These are phyloP conservation scores for Acanthurus lineatus DNA, from an alignment of 2,797 vertebrate genomes.

Conservation along the genomic window DNA sequence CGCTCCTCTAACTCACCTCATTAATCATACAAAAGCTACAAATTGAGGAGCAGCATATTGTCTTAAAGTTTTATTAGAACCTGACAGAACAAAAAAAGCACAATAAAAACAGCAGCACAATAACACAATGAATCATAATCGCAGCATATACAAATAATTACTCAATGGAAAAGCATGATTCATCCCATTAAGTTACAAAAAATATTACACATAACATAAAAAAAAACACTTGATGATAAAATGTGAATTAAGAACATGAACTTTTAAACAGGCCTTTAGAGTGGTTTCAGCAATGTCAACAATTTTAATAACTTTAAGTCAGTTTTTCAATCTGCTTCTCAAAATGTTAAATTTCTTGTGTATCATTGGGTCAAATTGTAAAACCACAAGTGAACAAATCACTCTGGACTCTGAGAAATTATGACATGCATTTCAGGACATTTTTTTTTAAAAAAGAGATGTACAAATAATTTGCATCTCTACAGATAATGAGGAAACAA, in stretches of 20 bases:
- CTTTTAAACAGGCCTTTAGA: neutral
- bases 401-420: no score
- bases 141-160: neutral
- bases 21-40: conserved; percentile 29
- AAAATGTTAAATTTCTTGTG: no score
- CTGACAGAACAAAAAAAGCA: neutral
- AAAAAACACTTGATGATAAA: conserved; percentile 17
- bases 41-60: neutral
- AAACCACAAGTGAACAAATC: no score
- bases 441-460: neutral
- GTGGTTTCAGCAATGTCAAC: neutral
- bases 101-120: neutral
- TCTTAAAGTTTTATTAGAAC: conserved; percentile 54
- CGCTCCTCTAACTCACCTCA: neutral
- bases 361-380: no score
- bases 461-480: neutral
- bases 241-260: neutral
- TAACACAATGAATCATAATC: conserved; percentile 6
- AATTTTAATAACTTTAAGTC: no score
- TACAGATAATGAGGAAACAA: neutral
- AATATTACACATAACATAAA: neutral
- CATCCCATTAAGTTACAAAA: conserved; percentile 27
- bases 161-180: neutral
- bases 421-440: neutral
- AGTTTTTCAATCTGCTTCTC: no score